A percentile compares a stretch with the other conserved stretches of the same genome.
Conservation (phyloP, 2,113 vertebrate species). For the Melierax canorus region DNA sequence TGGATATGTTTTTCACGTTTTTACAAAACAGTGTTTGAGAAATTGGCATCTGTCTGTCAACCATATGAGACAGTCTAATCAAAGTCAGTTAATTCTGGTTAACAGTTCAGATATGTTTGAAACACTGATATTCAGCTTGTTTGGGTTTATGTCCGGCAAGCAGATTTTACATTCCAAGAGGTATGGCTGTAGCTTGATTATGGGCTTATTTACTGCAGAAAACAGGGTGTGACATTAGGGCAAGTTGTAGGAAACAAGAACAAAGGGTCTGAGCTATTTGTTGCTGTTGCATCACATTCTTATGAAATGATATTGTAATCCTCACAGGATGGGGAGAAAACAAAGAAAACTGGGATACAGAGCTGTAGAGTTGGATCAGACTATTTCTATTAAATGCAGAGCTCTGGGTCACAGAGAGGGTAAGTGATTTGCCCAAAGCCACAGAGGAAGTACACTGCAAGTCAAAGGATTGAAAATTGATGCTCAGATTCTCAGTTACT, state of each 20-base stretch:
- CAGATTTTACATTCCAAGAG: neutral
- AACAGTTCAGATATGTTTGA: neutral
- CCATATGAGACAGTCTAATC: neutral
- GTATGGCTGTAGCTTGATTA: neutral
- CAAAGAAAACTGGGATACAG: neutral
- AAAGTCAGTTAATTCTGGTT: neutral
- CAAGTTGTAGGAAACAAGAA: neutral
- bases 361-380: neutral
- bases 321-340: neutral
- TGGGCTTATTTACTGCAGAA: neutral
- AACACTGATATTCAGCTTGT: neutral
- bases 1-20: neutral
- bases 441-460: neutral
- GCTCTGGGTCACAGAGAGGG: neutral
- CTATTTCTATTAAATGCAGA: neutral
- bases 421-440: neutral
- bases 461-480: neutral
- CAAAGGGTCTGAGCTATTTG: neutral
- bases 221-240: neutral
- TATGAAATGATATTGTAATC: neutral
- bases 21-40: neutral
- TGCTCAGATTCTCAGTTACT: neutral
- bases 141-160: neutral
- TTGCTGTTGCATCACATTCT: neutral
- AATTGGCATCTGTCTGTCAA: neutral